phyloP scores from a whole-genome alignment of 2,797 vertebrate species.

The Gymnoscopelus braueri region DNA sequence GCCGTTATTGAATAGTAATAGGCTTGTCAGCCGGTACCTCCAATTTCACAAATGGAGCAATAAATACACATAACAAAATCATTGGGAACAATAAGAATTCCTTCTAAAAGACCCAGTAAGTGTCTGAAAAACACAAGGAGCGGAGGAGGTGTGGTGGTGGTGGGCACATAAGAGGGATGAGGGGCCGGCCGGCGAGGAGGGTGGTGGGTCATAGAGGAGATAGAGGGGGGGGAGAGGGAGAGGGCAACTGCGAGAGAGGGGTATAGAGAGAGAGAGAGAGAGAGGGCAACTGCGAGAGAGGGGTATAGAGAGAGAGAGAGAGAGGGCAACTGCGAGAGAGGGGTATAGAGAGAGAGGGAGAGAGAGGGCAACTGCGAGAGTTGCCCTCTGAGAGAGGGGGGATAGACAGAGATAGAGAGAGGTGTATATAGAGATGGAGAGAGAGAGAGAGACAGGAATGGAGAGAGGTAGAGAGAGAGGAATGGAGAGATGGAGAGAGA shows the following conservation, averaged over 20 bases:
- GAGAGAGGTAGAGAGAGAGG: background rate
- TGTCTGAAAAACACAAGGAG: constrained; percentile 57
- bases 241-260: constrained; percentile 4
- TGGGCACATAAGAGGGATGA: too few species aligned
- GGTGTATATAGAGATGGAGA: background rate
- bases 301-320: constrained; percentile 64
- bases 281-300: constrained; percentile 28
- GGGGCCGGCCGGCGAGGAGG: too few species aligned
- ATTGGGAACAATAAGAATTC: constrained; percentile 72
- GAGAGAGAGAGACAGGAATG: constrained; percentile 5
- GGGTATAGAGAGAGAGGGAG: background rate
- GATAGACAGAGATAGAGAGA: constrained; percentile 62
- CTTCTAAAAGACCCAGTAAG: constrained; percentile 54
- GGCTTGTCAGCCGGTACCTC: constrained; percentile 72
- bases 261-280: background rate
- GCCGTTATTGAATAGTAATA: constrained; percentile 78
- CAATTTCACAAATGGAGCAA: constrained; percentile 81
- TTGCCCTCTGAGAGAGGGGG: constrained; percentile 29
- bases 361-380: constrained; percentile 10
- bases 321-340: constrained; percentile 5
- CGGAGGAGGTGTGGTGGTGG: constrained; percentile 2
- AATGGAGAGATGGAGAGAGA: constrained; percentile 21
- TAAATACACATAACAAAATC: constrained; percentile 77
- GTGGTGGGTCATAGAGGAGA: too few species aligned
- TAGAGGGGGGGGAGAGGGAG: background rate